Evolutionary conservation across 2,113 vertebrate genomes (phyloP).

Genomic region (Spheniscus mendiculus): DNA sequence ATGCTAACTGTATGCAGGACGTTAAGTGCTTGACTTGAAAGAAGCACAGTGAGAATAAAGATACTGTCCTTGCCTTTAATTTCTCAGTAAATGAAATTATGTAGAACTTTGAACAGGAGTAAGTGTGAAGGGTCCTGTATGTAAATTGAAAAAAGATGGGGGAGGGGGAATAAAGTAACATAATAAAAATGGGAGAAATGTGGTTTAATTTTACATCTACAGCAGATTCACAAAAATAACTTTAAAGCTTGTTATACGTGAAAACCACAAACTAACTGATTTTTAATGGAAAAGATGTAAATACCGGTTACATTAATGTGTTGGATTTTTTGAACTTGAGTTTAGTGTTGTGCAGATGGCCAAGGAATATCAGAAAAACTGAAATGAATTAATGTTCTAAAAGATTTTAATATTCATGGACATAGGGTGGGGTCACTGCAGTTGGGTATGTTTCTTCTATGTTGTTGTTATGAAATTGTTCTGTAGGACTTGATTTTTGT

Average conservation of each 20-base stretch:
- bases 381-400: neutral
- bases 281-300: neutral
- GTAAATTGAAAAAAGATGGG: neutral
- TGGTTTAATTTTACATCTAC: neutral
- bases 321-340: neutral
- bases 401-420: neutral
- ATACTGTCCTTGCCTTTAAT: neutral
- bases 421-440: neutral
- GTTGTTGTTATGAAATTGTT: neutral
- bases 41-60: constrained; percentile 48
- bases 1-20: neutral
- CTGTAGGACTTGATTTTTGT: neutral
- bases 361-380: neutral
- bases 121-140: constrained; percentile 6
- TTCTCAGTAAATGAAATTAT: neutral
- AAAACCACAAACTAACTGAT: neutral
- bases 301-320: neutral
- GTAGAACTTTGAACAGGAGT: neutral
- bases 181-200: neutral
- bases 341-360: neutral
- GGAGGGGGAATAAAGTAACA: neutral
- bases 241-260: neutral
- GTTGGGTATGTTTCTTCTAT: neutral
- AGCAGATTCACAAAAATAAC: neutral
- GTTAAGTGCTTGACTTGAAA: neutral